Conservation (phyloP, 2,113 vertebrate genomes). For the Catharus minimus region DNA sequence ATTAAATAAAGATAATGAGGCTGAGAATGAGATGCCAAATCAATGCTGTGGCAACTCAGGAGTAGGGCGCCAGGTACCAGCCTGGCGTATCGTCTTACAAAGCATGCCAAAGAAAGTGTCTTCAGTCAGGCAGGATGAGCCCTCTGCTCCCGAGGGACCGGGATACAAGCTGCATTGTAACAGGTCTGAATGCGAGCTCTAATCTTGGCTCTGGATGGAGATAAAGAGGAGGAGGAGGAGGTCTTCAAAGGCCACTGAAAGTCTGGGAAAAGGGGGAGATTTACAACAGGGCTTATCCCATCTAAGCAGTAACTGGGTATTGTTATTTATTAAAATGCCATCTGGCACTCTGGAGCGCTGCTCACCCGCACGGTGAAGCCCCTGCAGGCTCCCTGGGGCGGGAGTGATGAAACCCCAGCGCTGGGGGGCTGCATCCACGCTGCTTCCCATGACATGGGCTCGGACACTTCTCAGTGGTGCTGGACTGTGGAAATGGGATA, state of each 20-base stretch:
- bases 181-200: slow-evolving; percentile 23
- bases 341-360: slow-evolving; percentile 25
- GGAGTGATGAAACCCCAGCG: neutral
- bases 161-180: slow-evolving; percentile 42
- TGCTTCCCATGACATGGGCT: accelerated
- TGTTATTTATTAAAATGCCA: slow-evolving; percentile 65
- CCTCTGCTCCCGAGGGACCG: neutral
- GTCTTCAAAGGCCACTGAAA: slow-evolving; percentile 67
- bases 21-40: slow-evolving; percentile 65
- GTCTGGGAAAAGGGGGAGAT: slow-evolving; percentile 54
- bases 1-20: slow-evolving; percentile 66
- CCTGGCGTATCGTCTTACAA: slow-evolving; percentile 24
- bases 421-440: neutral
- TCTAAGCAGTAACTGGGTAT: slow-evolving; percentile 52
- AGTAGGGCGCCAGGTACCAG: slow-evolving; percentile 43
- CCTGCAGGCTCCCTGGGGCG: accelerated
- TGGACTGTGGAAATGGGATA: neutral
- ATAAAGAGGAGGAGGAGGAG: slow-evolving; percentile 49
- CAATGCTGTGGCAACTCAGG: slow-evolving; percentile 59
- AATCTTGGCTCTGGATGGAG: slow-evolving; percentile 48
- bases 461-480: accelerated
- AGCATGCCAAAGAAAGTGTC: slow-evolving; percentile 39
- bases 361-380: neutral
- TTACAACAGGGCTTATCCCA: slow-evolving; percentile 65
- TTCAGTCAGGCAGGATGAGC: slow-evolving; percentile 37